These are phyloP conservation scores for Octomys mimax DNA, from an alignment of 2,797 vertebrate species.

Conservation along the genomic window DNA sequence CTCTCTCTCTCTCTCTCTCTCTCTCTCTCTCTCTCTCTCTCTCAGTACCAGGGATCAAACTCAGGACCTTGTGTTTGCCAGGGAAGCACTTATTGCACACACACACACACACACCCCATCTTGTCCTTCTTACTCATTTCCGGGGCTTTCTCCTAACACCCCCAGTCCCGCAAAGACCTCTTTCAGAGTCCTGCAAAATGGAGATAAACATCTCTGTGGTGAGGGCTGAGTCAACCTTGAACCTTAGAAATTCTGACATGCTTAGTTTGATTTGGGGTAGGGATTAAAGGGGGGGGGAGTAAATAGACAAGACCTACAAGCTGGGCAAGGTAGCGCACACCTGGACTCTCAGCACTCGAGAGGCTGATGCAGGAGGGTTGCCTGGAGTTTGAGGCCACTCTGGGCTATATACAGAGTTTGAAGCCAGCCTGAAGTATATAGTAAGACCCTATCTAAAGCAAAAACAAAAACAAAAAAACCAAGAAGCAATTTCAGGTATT, in stretches of 20 bases:
- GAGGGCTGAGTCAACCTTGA: neutral
- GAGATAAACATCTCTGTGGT: slow-evolving; percentile 1
- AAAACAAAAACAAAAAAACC: neutral
- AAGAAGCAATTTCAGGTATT: neutral
- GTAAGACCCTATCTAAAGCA: neutral
- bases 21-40: too few species aligned
- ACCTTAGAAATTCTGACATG: neutral
- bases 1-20: too few species aligned
- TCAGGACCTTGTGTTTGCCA: too few species aligned
- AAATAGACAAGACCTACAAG: neutral
- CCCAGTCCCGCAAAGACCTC: neutral
- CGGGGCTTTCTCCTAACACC: neutral
- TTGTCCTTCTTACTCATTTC: neutral
- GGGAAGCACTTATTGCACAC: too few species aligned
- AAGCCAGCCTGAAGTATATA: neutral
- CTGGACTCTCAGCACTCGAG: neutral
- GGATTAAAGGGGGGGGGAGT: neutral
- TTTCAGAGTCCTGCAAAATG: neutral
- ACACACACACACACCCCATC: too few species aligned
- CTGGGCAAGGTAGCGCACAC: neutral
- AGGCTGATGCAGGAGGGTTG: neutral
- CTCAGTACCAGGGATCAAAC: too few species aligned
- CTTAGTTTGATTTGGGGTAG: neutral
- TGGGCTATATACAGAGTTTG: neutral
- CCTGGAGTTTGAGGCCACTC: neutral